Percentiles rank a stretch among this genome's conserved stretches.
Evolutionary conservation across 2,113 vertebrate genomes (phyloP).

Genomic region (Pelobates fuscus): DNA sequence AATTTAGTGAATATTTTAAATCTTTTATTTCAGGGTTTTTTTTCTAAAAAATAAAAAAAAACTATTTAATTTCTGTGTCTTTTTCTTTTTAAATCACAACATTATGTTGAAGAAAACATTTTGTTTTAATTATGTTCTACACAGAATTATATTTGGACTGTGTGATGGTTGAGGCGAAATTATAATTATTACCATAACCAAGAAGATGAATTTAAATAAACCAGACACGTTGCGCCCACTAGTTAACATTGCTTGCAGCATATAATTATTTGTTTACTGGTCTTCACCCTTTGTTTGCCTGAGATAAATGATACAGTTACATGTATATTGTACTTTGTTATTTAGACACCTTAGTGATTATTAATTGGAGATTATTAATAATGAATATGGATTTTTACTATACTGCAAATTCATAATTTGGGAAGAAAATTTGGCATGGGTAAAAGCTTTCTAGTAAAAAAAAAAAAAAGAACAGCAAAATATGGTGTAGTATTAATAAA

Average conservation of each 20-base stretch:
- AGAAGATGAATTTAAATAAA: neutral
- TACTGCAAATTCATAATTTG: no score
- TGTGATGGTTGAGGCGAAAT: neutral
- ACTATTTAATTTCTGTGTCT: neutral
- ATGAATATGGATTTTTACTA: no score
- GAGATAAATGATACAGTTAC: neutral
- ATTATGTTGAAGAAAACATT: neutral
- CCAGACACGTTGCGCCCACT: neutral
- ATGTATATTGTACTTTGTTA: no score
- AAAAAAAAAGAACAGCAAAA: no score
- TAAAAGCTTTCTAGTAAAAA: neutral
- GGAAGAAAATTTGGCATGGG: no score
- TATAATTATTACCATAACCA: neutral
- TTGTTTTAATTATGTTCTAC: neutral
- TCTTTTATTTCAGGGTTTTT: no score
- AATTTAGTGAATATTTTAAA: no score
- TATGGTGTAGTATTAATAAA: constrained; percentile 1
- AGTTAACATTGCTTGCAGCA: neutral
- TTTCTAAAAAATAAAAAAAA: no score
- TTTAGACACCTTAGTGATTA: no score
- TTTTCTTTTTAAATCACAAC: neutral
- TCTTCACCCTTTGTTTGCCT: neutral
- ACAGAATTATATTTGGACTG: constrained; percentile 3
- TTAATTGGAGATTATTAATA: no score
- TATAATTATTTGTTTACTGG: neutral